Base-by-base conservation (phyloP, 2,113 vertebrate genomes). In the Pelvicachromis taeniatus region DNA sequence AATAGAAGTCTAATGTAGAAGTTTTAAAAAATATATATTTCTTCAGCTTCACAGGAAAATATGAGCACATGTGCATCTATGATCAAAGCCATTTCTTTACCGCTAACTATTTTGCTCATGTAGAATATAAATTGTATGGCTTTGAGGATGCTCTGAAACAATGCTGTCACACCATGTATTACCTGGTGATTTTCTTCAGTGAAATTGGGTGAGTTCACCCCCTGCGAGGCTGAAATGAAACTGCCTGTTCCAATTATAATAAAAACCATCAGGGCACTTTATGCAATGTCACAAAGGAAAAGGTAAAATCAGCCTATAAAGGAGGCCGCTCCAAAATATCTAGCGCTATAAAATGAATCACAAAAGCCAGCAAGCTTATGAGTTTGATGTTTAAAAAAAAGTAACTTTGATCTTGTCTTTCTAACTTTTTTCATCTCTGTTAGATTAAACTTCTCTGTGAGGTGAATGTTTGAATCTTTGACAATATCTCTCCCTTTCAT, bases 231-330 rank as follows among this genome's bases (percentile, higher is more conserved):
- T 85, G 50, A 93, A 91, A 91, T 85, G 50, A 84, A 88, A 84
- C 78, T 83, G 83, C 80, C 83, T 86, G 26, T 88, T 91, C 85
- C 80, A 88, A 86, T 91, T 83, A 78, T 77, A 88, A 81, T 79
- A 82, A 90, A 86, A 90, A 84, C 31, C 29, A 91, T 84, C 58
- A 81, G 55, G 53, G 58, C 16, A 85, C 54, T 88, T 79, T 29
- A 56, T 79, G 54, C 56, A 82, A 21, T 75, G 33, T 82, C 52
- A 80, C 55, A 90, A 56, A 86, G 53, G 33, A 82, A 78, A 79
- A 50, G 35, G 17, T 65, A 58, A 80, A 84, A 85, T 70, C 54
- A 73, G 54, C 48, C 55, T 8, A 77, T 48, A 83, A 86, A 88
- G 58, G 23, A 75, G 4, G 31, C 16, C 8, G 9, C n/a, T 73